Evolutionary conservation across 92 coral and sea anemone genomes (phyloP), one percentile per base, ranked within the genome.

Genomic region (Zoanthus solanderi): DNA sequence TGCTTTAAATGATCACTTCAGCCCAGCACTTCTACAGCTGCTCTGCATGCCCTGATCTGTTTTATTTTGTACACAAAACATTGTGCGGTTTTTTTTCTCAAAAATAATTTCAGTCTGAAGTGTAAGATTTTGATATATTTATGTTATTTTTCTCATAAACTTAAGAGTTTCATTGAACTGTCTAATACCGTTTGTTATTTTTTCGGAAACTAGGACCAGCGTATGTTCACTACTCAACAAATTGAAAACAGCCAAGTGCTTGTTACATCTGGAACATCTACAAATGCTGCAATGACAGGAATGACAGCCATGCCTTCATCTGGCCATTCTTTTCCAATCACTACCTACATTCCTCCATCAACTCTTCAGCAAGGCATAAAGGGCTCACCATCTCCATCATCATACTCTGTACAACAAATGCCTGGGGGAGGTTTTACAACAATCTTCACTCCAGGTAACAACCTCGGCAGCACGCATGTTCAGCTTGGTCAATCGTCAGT

Each of bases 401-500:
- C 99, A 0, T 96, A 93, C 71, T 94, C 98, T 28, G 99, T 97
- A 29, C 99, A 97, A 89, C 94, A 98, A 29, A 93, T 97, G 97
- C 99, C 97, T 1, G 99, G 99, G 0, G 99, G 98, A 15, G 95
- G 96, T 0, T 96, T 93, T 57, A 96, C 99, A 0, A 97, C 99
- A 8, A 97, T 97, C 77, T 97, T 97, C 82, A 94, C 98, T 7
- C 98, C 99, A 9, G 97, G 97, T 58, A 91, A 95, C 5, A 88
- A 92, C 15, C 68, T 94, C 13, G 90, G 92, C 42, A 92, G 93
- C 67, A 52, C 91, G 15, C 78, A 91, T 44, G 92, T 95, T 61
- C 99, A 97, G 89, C 78, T 97, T 63, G 97, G 96, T 8, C 98
- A 95, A 88, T 60, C 90, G 9, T 75, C 82, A 53, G 31, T 91